Base-by-base conservation (phyloP, 2,797 vertebrate genomes). In the Pachyuromys duprasi region DNA sequence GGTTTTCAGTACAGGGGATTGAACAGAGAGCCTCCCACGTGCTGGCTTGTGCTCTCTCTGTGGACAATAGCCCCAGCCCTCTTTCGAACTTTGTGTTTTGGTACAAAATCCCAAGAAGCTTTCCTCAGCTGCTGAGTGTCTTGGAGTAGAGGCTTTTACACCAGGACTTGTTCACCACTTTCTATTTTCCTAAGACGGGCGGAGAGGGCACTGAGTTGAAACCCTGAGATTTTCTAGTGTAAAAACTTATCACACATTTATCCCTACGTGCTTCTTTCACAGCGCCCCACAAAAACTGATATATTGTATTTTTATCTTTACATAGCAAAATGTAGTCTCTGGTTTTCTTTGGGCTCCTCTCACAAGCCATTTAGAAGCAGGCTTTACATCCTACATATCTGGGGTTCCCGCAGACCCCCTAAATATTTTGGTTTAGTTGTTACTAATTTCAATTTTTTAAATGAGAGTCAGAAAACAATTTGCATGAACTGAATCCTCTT, bases 401-500 rank as follows among this genome's bases (percentile, higher is more conserved):
- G 4, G 13, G 26, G 33, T 94, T 76, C n/a, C 74, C 39, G 69
- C 39, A 74, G 45, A 78, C 8, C 62, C 62, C 11, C 39, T 57
- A 86, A 74, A 72, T 53, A 62, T 74, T 84, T 76, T 13, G n/a
- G 8, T 4, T 28, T 94, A 82, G 63, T 24, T 69, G 28, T 80
- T 78, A 89, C 42, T 93, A 28, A 91, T 75, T 76, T 79, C 31
- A 22, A 57, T 11, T 57, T 79, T 55, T 79, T 79, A 8, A 57
- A 55, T 1, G 74, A 60, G 90, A 53, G 14, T 80, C 57, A 39
- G 53, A 83, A 90, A 80, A 88, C n/a, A 76, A 24, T 70, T 76
- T 78, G 17, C 33, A 65, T 84, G 45, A 72, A 13, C 80, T 45
- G 18, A 89, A 55, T 97, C 72, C 42, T 92, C 92, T 94, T n/a